phyloP scores from a whole-genome alignment of 2,797 vertebrate genomes.

The Poeciliopsis presidionis region DNA sequence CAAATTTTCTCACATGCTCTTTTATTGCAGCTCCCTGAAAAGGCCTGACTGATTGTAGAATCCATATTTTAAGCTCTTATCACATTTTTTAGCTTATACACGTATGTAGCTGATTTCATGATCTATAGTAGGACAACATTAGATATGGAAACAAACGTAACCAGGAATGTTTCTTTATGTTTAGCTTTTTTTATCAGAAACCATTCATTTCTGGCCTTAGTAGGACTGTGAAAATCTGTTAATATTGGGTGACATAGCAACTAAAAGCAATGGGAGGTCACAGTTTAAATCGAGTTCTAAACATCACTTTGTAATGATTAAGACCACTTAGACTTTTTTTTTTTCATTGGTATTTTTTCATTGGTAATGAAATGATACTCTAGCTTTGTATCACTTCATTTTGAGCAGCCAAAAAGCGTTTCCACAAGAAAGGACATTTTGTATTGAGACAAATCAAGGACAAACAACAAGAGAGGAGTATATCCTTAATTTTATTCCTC shows the following conservation, averaged over 20 bases:
- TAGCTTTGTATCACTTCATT: conserved; percentile 7
- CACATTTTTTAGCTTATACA: conserved; percentile 14
- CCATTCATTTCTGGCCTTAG: not conserved
- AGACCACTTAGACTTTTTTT: not conserved
- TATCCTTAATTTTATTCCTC: not conserved
- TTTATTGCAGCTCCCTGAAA: conserved; percentile 37
- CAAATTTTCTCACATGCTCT: conserved; percentile 40
- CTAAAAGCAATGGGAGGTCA: not conserved
- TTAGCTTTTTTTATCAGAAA: not conserved
- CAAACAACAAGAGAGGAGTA: not conserved
- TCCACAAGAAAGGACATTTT: not conserved
- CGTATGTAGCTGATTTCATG: conserved; percentile 13
- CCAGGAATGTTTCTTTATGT: not conserved
- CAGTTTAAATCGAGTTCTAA: not conserved
- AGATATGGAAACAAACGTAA: not conserved
- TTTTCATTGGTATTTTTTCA: conserved; percentile 3
- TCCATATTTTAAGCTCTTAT: conserved; percentile 18
- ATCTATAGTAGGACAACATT: conserved; percentile 5
- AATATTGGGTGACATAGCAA: not conserved
- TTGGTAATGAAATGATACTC: too few relatives aligned
- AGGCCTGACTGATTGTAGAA: conserved; percentile 28
- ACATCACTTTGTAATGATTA: not conserved
- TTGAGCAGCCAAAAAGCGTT: not conserved
- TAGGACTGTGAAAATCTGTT: not conserved
- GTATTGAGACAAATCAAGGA: conserved; percentile 1